Base-by-base conservation (phyloP, 1,140 invertebrate species). In the Nephotettix cincticeps region DNA sequence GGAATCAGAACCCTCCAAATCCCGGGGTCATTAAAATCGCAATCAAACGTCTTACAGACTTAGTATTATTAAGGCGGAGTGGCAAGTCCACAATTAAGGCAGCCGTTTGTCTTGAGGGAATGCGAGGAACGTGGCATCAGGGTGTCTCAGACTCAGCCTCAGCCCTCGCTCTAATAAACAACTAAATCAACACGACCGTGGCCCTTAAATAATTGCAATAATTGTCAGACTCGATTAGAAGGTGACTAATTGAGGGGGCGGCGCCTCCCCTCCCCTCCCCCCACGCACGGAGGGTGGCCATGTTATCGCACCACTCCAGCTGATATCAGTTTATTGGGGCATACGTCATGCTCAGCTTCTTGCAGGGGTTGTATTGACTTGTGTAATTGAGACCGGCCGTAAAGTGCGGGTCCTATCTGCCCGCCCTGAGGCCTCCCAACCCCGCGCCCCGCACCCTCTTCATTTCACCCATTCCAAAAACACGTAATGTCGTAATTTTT, bases 161-260 rank as follows among this genome's bases (percentile, higher is more conserved):
- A 17, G 36, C 36, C 6, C 36, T 40, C 36, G 6, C 36, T 40
- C 36, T 40, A 40, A 40, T 40, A 40, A 40, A 40, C 36, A 40
- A 40, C 36, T 54, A 54, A 54, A 54, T 21, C 47, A 54, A 6
- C 47, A 11, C 47, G 36, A 17, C 6, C n/a, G n/a, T n/a, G n/a
- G n/a, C n/a, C n/a, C 6, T 19, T 54, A 54, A 54, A 54, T 54
- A 54, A 54, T 54, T 54, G 47, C 47, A 54, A 54, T 54, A 54
- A 54, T 54, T 54, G 47, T 54, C 47, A 54, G 47, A 54, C 47
- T 54, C 47, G 47, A 54, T 54, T 54, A 54, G 47, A 54, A 54
- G 6, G 47, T 54, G 47, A 54, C 47, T 54, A 54, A 54, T 54
- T 54, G 47, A 6, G 23, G 47, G n/a, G n/a, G n/a, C n/a, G n/a